Evolutionary conservation across 1,140 invertebrate genomes (phyloP), one percentile per base, ranked within the genome.

Genomic region (Hypsibius dujardini): DNA sequence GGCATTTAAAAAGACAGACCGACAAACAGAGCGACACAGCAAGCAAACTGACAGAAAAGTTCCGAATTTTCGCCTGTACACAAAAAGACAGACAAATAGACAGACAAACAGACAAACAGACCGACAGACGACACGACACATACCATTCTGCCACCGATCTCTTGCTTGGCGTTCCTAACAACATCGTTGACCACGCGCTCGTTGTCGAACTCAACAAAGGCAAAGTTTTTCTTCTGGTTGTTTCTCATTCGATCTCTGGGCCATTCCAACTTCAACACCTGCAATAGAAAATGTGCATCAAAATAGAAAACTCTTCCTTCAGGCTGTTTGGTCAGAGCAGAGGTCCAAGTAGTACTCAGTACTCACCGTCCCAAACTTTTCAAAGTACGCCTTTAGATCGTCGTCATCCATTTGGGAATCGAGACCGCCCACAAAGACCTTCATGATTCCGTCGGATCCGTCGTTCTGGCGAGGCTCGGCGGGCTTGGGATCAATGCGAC

Each of bases 201-300:
- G 59, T 89, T 90, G 78, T 93, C 90, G 78, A 93, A 94, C 74
- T 91, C 93, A 76, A 95, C 91, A 77, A 95, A 95, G 78, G 90
- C 93, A 82, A 94, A 95, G 71, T 88, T 90, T 82, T 94, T 91
- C 74, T 92, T 86, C 79, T 95, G 90, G 77, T 92, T 94, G 83
- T 95, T 95, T 79, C 87, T 87, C 79, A 95, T 95, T 12, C 62
- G 12, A 77, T 96, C 92, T 78, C 92, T 94, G 71, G 93, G 92
- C 86, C 94, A 90, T 81, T 95, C 92, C 71, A 95, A 85, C 76
- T 95, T 90, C 70, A 90, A 86, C 74, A 96, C 90, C 90, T 93
- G 76, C 14, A 76, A 75, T 69, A 47, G 46, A 28, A 28, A 28
- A 28, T 28, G 28, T 28, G 28, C 28, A 28, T 28, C 28, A 28